Base-by-base conservation (phyloP, 2,888 invertebrate species). In the Leptodirus hochenwartii region DNA sequence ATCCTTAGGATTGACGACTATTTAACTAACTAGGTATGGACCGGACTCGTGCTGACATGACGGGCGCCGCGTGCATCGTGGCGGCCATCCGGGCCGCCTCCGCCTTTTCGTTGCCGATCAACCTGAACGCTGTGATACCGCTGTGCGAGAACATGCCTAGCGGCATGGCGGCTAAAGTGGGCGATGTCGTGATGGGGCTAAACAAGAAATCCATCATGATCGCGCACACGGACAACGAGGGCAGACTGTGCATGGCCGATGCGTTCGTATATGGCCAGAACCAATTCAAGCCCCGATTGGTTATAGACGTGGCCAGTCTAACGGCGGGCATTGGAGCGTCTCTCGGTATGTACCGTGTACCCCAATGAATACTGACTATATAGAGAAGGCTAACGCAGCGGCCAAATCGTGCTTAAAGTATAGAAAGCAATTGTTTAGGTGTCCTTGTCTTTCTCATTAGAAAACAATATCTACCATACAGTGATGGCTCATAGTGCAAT, bases 291-390 rank as follows among this genome's bases (percentile, higher is more conserved):
- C 71, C 77, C 1, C 51, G 60, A 22, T 55, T 72, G 12, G 62
- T 78, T 17, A 49, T 80, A 12, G 77, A 78, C 44, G 63, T 79
- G 38, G 77, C 74, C 14, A 76, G 76, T 16, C 56, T 78, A 28
- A 76, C 77, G 17, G 65, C 61, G 12, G 68, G 54, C 11, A 57
- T 64, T 22, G 46, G 51, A 26, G 53, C 61, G 13, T 64, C 66
- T 8, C 43, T 69, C 15, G 69, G 69, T 2, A n/a, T n/a, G n/a
- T n/a, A n/a, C n/a, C n/a, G n/a, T n/a, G n/a, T n/a, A n/a, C n/a
- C n/a, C n/a, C n/a, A n/a, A n/a, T n/a, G n/a, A n/a, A n/a, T n/a
- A n/a, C n/a, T n/a, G n/a, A n/a, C n/a, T n/a, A n/a, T n/a, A n/a
- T n/a, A n/a, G n/a, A n/a, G n/a, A n/a, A n/a, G n/a, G n/a, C n/a